These are phyloP conservation scores for Trinectes maculatus DNA, from an alignment of 2,113 vertebrate species.

Conservation along the genomic window DNA sequence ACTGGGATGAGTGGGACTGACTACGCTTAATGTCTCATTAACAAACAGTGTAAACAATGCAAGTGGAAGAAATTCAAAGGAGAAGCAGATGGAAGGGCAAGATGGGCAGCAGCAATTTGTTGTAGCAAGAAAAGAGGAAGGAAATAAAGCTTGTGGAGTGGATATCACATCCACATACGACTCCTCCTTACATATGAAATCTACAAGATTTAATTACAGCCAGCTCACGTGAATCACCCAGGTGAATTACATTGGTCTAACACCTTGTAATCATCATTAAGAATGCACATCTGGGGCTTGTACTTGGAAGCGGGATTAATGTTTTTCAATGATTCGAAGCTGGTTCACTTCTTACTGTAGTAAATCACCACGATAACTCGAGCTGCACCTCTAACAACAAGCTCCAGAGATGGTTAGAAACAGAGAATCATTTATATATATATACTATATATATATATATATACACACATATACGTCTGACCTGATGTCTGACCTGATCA, in stretches of 20 bases:
- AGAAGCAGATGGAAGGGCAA: slow-evolving; percentile 60
- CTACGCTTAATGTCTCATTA: slow-evolving; percentile 63
- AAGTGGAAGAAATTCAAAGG: slow-evolving; percentile 11
- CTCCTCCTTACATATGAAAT: slow-evolving; percentile 16
- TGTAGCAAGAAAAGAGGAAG: slow-evolving; percentile 25
- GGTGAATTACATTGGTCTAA: too few relatives aligned
- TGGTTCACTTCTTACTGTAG: too few relatives aligned
- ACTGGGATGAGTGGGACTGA: slow-evolving; percentile 60
- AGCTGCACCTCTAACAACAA: not conserved
- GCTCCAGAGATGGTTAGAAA: too few relatives aligned
- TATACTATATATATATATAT: too few relatives aligned
- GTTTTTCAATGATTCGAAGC: not conserved
- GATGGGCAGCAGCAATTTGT: slow-evolving; percentile 42
- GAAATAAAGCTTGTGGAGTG: slow-evolving; percentile 24
- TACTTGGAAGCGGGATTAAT: too few relatives aligned
- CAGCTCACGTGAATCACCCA: too few relatives aligned
- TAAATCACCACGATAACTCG: not conserved
- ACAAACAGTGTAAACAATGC: slow-evolving; percentile 57
- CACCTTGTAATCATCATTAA: not conserved
- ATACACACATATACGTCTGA: too few relatives aligned
- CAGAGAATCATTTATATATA: too few relatives aligned
- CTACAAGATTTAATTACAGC: slow-evolving; percentile 1
- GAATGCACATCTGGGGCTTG: not conserved
- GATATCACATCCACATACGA: slow-evolving; percentile 11
- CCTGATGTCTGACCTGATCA: not conserved